These are phyloP conservation scores for Tapirus terrestris DNA, from an alignment of 2,113 vertebrate species.

Conservation along the genomic window DNA sequence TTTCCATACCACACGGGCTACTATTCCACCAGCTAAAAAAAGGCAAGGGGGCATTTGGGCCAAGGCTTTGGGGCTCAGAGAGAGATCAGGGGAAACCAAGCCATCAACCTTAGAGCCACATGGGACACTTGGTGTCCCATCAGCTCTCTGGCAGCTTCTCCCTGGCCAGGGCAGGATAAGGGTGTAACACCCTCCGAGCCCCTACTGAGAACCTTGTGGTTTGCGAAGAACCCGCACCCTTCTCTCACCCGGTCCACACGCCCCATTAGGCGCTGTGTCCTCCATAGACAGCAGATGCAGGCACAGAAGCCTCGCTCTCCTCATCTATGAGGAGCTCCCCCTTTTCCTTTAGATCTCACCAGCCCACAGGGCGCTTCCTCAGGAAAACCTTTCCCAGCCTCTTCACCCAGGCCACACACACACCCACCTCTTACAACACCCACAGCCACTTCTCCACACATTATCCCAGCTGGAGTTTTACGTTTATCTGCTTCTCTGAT, in stretches of 20 bases:
- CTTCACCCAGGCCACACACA: accelerated
- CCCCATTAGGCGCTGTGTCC: neutral
- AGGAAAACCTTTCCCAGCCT: neutral
- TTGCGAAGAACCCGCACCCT: neutral
- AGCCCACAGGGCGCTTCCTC: neutral
- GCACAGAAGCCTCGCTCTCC: no score
- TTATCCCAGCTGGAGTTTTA: accelerated
- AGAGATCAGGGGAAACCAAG: neutral
- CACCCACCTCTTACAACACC: accelerated
- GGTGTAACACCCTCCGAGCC: accelerated
- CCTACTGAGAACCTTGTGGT: neutral
- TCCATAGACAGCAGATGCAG: accelerated
- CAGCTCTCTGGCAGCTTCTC: neutral
- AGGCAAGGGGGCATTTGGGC: neutral
- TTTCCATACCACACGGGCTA: accelerated
- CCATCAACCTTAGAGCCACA: neutral
- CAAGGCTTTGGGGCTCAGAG: neutral
- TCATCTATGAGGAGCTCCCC: neutral
- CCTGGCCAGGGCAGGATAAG: accelerated
- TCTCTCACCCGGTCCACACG: neutral
- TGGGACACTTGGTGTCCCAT: accelerated
- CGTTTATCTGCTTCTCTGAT: neutral
- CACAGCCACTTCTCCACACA: neutral
- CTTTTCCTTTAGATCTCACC: neutral
- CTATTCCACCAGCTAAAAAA: neutral